Evolutionary conservation across 2,888 invertebrate genomes (phyloP).

Genomic region (Cryptocheilus praepositus): DNA sequence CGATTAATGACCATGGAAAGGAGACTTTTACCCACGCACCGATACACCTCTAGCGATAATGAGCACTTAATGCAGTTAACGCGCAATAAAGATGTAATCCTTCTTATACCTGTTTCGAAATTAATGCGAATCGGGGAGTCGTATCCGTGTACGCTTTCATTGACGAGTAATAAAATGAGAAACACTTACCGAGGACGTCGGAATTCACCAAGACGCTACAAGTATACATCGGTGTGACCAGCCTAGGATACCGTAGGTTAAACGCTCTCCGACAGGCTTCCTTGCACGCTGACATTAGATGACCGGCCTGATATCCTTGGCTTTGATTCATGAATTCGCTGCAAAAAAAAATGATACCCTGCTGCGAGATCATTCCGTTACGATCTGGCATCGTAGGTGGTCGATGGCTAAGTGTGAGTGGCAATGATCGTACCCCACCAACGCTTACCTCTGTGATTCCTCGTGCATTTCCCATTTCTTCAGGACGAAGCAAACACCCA

Average conservation of each 20-base stretch:
- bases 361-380: no score
- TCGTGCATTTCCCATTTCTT: conserved; percentile 83
- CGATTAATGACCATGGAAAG: neutral
- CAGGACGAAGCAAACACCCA: conserved; percentile 93
- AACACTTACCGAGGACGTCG: conserved; percentile 84
- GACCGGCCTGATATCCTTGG: conserved; percentile 81
- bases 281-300: conserved; percentile 93
- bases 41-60: neutral
- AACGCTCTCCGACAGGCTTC: conserved; percentile 93
- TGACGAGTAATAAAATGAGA: neutral
- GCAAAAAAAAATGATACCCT: conserved; percentile 7
- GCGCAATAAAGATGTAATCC: no score
- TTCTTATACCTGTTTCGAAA: no score
- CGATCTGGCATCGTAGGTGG: no score
- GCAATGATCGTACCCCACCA: neutral
- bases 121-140: no score
- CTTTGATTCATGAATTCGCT: conserved; percentile 63
- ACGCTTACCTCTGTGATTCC: conserved; percentile 54
- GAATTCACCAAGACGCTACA: conserved; percentile 89
- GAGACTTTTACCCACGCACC: neutral
- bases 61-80: no score
- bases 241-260: conserved; percentile 90
- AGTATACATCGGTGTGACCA: conserved; percentile 96
- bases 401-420: no score
- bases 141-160: neutral